Evolutionary conservation across 2,113 vertebrate species (phyloP).

Genomic region (Pachypanchax playfairii): DNA sequence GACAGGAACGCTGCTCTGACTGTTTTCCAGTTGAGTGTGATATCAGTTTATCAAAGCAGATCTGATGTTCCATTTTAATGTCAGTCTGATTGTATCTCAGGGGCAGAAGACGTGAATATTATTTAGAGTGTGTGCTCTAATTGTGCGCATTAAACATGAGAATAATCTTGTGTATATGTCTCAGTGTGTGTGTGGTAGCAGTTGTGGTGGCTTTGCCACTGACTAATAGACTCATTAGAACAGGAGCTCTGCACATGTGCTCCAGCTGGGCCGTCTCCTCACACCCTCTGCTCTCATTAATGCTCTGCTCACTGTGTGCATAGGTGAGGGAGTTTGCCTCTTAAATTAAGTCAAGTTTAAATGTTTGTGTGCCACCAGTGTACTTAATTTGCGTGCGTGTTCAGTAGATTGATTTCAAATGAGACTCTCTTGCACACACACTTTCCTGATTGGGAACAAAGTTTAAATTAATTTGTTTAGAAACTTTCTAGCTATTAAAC

Average conservation of each 20-base stretch:
- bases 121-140: constrained; percentile 1
- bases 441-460: background rate
- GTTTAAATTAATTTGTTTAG: background rate
- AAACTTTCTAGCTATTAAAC: background rate
- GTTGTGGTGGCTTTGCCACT: constrained; percentile 45
- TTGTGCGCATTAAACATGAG: background rate
- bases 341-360: constrained; percentile 3
- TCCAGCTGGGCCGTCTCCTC: constrained; percentile 57
- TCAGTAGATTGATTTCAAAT: background rate
- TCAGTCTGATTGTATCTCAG: constrained; percentile 13
- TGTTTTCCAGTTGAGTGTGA: constrained; percentile 10
- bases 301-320: constrained; percentile 3
- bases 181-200: constrained; percentile 33
- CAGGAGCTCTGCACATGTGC: constrained; percentile 59
- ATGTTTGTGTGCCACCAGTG: background rate
- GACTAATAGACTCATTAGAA: constrained; percentile 65
- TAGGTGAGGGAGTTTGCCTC: constrained; percentile 1
- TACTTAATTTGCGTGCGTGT: background rate
- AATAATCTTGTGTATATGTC: background rate
- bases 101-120: constrained; percentile 10
- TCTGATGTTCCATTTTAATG: constrained; percentile 10
- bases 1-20: constrained; percentile 21
- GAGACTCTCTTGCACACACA: background rate
- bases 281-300: constrained; percentile 46
- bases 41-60: constrained; percentile 30